phyloP scores from a whole-genome alignment of 2,888 invertebrate species.

The Coelogynopora nodosa region DNA sequence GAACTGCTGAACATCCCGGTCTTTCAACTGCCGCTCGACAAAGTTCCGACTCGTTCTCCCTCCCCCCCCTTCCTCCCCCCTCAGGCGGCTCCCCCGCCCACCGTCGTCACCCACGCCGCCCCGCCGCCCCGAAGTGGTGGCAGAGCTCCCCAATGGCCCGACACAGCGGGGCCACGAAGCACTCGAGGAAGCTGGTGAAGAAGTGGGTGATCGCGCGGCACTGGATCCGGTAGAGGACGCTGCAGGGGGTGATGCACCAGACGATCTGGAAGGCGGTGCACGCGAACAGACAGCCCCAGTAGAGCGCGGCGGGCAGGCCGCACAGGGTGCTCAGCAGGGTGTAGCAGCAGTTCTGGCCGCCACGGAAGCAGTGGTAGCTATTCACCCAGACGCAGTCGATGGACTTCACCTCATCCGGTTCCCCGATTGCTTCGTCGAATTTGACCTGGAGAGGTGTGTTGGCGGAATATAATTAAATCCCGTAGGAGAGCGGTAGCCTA shows the following conservation, averaged over 20 bases:
- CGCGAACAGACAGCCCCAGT: slow-evolving; percentile 57
- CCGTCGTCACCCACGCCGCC: neutral
- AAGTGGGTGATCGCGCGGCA: slow-evolving; percentile 14
- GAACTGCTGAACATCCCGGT: no score
- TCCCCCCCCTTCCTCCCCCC: neutral
- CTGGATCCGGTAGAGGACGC: slow-evolving; percentile 62
- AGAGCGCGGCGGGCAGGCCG: slow-evolving; percentile 69
- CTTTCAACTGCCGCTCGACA: no score
- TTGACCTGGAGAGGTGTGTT: slow-evolving; percentile 56
- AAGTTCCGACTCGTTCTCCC: neutral
- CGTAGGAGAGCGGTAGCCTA: no score
- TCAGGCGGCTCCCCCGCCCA: neutral
- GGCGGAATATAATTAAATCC: no score
- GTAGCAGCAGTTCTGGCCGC: slow-evolving; percentile 70
- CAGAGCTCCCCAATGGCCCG: neutral
- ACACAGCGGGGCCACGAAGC: neutral
- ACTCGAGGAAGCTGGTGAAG: neutral
- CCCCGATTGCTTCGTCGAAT: slow-evolving; percentile 62
- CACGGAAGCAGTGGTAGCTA: slow-evolving; percentile 68
- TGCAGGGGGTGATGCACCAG: slow-evolving; percentile 71
- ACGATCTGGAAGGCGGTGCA: slow-evolving; percentile 67
- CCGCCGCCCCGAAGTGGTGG: neutral
- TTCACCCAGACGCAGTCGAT: slow-evolving; percentile 68
- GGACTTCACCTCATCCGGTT: slow-evolving; percentile 61
- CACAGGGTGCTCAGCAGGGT: slow-evolving; percentile 68